Evolutionary conservation across 30 jellyfish, hydroid and myxozoan genomes (phyloP).

Genomic region (Nemopilema nomurai): DNA sequence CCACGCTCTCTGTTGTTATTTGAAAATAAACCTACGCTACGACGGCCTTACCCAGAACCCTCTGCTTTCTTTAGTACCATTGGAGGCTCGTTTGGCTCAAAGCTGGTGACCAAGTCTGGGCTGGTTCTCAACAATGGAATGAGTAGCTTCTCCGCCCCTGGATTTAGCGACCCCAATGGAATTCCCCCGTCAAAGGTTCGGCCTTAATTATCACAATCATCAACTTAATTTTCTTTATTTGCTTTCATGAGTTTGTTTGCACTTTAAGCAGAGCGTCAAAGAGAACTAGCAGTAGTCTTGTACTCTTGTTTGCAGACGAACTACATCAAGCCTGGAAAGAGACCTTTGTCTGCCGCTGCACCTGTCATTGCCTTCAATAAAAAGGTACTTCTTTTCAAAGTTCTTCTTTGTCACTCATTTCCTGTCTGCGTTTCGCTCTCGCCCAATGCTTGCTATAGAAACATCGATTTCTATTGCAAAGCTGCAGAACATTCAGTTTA

Average conservation of each 20-base stretch:
- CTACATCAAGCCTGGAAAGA: slow-evolving; percentile 66
- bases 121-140: slow-evolving; percentile 67
- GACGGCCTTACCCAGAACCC: no score
- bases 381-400: slow-evolving; percentile 16
- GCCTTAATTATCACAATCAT: background rate
- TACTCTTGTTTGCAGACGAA: slow-evolving; percentile 44
- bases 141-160: slow-evolving; percentile 77
- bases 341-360: slow-evolving; percentile 86
- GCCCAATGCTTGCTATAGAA: no score
- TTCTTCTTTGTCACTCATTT: background rate
- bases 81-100: slow-evolving; percentile 78
- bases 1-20: no score
- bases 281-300: background rate
- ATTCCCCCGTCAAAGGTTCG: slow-evolving; percentile 60
- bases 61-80: slow-evolving; percentile 44
- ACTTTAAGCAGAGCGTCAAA: background rate
- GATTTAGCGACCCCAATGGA: slow-evolving; percentile 35
- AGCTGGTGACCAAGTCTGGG: slow-evolving; percentile 52
- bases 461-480: no score
- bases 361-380: slow-evolving; percentile 71
- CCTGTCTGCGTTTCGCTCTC: no score
- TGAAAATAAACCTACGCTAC: no score
- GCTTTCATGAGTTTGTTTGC: background rate
- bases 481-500: no score
- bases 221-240: background rate